Percentiles rank a stretch among this genome's conserved stretches.
These are phyloP conservation scores for Odocoileus virginianus DNA, from an alignment of 2,113 vertebrate species.

Conservation along the genomic window DNA sequence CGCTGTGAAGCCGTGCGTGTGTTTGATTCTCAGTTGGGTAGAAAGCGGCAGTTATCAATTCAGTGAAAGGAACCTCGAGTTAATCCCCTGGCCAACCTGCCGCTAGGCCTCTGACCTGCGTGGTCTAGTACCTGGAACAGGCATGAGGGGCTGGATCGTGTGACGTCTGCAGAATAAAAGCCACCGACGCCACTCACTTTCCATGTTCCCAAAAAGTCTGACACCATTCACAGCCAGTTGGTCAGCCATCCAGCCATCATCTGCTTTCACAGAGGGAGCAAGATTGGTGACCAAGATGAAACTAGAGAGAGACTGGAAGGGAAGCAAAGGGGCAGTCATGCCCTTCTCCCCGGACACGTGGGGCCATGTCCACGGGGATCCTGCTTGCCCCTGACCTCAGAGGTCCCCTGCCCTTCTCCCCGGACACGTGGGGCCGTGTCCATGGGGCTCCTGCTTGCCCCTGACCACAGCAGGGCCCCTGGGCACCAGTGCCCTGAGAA, in stretches of 20 bases:
- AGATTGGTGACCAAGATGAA: rapidly evolving
- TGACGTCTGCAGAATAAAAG: neutral
- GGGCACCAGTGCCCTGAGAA: too few species aligned
- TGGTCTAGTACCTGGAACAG: neutral
- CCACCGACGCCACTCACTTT: rapidly evolving
- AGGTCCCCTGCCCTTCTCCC: too few species aligned
- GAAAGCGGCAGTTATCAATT: neutral
- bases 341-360: rapidly evolving
- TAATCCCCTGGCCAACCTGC: neutral
- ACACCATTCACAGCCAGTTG: rapidly evolving
- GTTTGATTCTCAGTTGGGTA: neutral
- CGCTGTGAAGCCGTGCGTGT: rapidly evolving
- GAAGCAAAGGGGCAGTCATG: rapidly evolving
- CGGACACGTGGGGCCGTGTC: rapidly evolving
- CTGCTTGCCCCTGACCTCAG: neutral
- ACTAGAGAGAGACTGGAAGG: rapidly evolving
- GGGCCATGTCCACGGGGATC: rapidly evolving
- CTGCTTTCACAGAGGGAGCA: neutral
- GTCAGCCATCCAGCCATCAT: rapidly evolving
- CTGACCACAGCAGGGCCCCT: neutral
- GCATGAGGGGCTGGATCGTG: rapidly evolving
- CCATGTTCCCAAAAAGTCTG: rapidly evolving
- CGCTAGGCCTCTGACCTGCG: neutral
- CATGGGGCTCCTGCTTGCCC: neutral
- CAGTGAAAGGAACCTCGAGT: neutral